Base-by-base conservation (phyloP, 1,140 invertebrate genomes). In the Psix sp. region DNA sequence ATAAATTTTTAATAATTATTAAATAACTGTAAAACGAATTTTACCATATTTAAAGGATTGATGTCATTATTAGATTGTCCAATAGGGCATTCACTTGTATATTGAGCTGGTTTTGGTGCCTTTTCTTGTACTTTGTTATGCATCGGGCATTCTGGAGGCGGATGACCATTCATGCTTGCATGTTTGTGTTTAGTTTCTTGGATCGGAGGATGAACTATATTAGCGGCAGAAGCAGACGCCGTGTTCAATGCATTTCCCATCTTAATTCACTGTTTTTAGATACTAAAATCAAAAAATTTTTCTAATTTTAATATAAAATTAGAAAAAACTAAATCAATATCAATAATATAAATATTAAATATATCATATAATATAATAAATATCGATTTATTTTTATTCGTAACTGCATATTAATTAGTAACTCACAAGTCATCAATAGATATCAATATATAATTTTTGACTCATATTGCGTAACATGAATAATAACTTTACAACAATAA, bases 21-120 rank as follows among this genome's bases (percentile, higher is more conserved):
- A 35, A 57, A 17, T 13, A 24, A 29, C 1, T n/a, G 15, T 39
- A 11, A 18, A 60, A n/a, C n/a, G n/a, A n/a, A n/a, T n/a, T 17
- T 56, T 84, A 93, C 93, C 94, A 95, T 95, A 82, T 95, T 95
- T 43, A 93, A 88, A 1, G 93, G 93, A 88, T 95, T 94, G 3
- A 96, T 89, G 66, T 93, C 91, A 56, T 85, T 83, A 46, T 88
- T 83, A 35, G 82, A 89, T 74, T 92, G 88, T 74, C 89, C 81
- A 11, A 93, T 88, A 1, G 92, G 92, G 80, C 92, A 94, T 81
- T 92, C 91, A 0, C 89, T 91, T 33, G 46, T 29, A 17, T 54
- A 71, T 71, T 63, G 39, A 7, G 9, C 20, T 54, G 57, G 82
- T 67, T 57, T 3, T 42, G 17, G 13, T n/a, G n/a, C n/a, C n/a